Evolutionary conservation across 1,140 invertebrate species (phyloP), one percentile per base, ranked within the genome.

Genomic region (Drosophila sechellia): DNA sequence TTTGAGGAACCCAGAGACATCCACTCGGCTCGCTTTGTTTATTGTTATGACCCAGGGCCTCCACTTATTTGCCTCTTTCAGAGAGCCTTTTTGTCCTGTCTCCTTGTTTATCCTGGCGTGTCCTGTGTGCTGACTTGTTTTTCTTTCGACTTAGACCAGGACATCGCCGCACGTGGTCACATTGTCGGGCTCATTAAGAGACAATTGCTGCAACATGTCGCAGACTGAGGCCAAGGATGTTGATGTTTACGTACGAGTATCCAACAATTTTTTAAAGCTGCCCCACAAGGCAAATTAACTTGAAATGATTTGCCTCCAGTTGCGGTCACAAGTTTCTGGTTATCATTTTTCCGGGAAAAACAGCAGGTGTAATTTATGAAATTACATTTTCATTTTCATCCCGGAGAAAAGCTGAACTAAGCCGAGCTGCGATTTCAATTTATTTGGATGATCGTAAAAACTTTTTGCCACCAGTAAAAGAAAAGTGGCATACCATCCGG

Each of bases 341-440:
- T 45, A 63, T 54, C 27, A 22, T 22, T 31, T 22, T 27, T 15
- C 13, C 42, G 20, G 58, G 50, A 27, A 39, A 11, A 40, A 52
- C 37, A 73, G 46, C 83, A 86, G 81, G 78, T 86, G 83, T 86
- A 76, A 81, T 86, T 81, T 76, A 81, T 81, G 50, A 87, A 87
- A 81, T 74, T 75, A 78, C 74, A 81, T 86, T 81, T 78, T 80
- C 81, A 69, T 72, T 76, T 55, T 52, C 48, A 46, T 53, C 52
- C 48, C 46, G 11, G 35, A 43, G 45, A 68, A 59, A 74, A 83
- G 61, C 60, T 54, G 39, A 73, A 42, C 63, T 37, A 37, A 64
- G 59, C 45, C 8, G 34, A 12, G 54, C 76, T 69, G 65, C 80
- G 83, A 86, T 81, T 86, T 81, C 83, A 87, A 87, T 86, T 86